These are phyloP conservation scores for Eumacrocentrus americanus DNA, from an alignment of 2,888 invertebrate genomes.

Conservation along the genomic window DNA sequence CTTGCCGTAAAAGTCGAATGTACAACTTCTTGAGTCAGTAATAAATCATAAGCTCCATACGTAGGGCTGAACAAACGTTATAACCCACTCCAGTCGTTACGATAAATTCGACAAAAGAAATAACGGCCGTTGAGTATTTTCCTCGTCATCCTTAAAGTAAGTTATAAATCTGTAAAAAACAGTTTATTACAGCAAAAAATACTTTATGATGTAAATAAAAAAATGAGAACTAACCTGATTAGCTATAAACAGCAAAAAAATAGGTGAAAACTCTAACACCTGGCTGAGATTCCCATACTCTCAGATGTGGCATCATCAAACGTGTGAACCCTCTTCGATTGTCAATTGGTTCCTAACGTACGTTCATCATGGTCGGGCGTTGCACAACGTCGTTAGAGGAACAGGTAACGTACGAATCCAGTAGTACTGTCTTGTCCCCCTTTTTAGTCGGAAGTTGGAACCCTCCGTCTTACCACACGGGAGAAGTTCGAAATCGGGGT, in stretches of 20 bases:
- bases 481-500: neutral
- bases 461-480: neutral
- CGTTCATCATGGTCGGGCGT: constrained; percentile 22
- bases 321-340: constrained; percentile 9
- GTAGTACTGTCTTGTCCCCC: constrained; percentile 24
- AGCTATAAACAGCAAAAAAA: too few relatives aligned
- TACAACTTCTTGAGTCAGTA: constrained; percentile 1
- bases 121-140: neutral
- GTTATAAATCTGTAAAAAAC: too few relatives aligned
- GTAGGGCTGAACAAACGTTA: neutral
- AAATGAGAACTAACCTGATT: too few relatives aligned
- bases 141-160: neutral
- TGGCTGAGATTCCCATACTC: constrained; percentile 26
- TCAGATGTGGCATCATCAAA: neutral
- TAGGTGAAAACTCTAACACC: too few relatives aligned
- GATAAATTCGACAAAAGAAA: constrained; percentile 1
- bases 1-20: constrained; percentile 30
- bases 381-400: constrained; percentile 22
- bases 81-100: constrained; percentile 7
- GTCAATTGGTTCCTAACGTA: constrained; percentile 7
- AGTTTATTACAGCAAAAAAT: too few relatives aligned
- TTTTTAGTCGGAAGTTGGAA: neutral
- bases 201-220: too few relatives aligned
- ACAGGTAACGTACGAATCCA: constrained; percentile 35
- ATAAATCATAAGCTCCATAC: neutral